phyloP scores from a whole-genome alignment of 2,888 invertebrate species.

The Ormia ochracea region DNA sequence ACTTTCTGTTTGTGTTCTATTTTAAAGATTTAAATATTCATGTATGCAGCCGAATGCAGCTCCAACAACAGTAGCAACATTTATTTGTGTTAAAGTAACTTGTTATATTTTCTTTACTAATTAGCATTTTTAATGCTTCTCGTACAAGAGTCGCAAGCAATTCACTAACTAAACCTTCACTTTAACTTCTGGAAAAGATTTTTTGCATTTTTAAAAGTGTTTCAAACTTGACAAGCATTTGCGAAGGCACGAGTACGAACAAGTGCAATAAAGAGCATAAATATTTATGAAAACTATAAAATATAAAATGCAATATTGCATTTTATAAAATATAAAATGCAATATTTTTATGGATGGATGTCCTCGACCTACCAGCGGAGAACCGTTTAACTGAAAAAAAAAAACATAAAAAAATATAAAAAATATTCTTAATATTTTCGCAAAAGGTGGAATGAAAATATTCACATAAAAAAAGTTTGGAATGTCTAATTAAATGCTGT shows the following conservation, averaged over 20 bases:
- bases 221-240: constrained; percentile 46
- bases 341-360: neutral
- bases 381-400: neutral
- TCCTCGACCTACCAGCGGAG: neutral
- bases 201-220: constrained; percentile 19
- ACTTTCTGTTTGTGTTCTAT: constrained; percentile 3
- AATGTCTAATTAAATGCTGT: constrained; percentile 20
- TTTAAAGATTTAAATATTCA: constrained; percentile 24
- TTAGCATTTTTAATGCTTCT: constrained; percentile 54
- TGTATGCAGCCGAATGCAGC: constrained; percentile 15
- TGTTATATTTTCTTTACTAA: constrained; percentile 51
- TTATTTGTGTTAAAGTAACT: constrained; percentile 41
- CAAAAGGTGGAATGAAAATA: constrained; percentile 7
- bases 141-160: neutral
- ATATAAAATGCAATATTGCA: constrained; percentile 20
- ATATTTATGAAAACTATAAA: constrained; percentile 35
- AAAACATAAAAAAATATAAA: neutral
- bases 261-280: constrained; percentile 5
- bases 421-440: neutral
- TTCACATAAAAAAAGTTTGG: neutral
- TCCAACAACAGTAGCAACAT: constrained; percentile 1
- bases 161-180: constrained; percentile 18
- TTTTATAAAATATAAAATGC: neutral
- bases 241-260: neutral
- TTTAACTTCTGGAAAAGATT: neutral